Evolutionary conservation across 1,140 invertebrate species (phyloP), one percentile per base, ranked within the genome.

Genomic region (Nasonia vitripennis): DNA sequence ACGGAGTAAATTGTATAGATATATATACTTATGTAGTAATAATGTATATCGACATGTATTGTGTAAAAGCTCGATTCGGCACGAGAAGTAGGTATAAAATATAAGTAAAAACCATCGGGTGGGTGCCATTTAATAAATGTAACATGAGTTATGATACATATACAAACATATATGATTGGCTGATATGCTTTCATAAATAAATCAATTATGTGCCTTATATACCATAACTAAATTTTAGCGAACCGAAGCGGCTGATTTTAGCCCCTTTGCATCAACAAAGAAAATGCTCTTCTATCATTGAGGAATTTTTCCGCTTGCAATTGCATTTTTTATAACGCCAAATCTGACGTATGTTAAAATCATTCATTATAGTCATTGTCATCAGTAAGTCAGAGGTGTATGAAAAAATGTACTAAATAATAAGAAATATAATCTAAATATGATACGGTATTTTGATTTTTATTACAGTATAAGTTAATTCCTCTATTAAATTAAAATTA

Each of bases 181-280:
- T 62, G 41, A 45, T 17, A 84, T 79, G 75, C 67, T 84, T 84
- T 79, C 67, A 79, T 27, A 41, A 85, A 85, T 20, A 81, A 81
- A 81, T 81, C 14, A 45, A 85, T 81, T 81, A 70, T 81, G 84
- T 85, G 84, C 84, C 84, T 85, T 85, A 79, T 55, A 80, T 41
- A 27, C 27, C 27, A 31, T 37, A 37, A 84, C 9, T 41, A 51
- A 84, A 51, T 37, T n/a, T 67, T 27, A 84, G 70, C 78, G 11
- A 31, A 77, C 41, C 5, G 31, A 74, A 67, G 2, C 45, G 27
- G 23, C 55, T 71, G n/a, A 73, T 73, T n/a, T n/a, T 9, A 17
- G 17, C 5, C 23, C 3, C 10, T 51, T 9, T 77, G 75, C 55
- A 78, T 48, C 78, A 4, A 14, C 17, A 27, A 70, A 83, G 20